Evolutionary conservation across 2,113 vertebrate species (phyloP).

Genomic region (Hippoglossus stenolepis): DNA sequence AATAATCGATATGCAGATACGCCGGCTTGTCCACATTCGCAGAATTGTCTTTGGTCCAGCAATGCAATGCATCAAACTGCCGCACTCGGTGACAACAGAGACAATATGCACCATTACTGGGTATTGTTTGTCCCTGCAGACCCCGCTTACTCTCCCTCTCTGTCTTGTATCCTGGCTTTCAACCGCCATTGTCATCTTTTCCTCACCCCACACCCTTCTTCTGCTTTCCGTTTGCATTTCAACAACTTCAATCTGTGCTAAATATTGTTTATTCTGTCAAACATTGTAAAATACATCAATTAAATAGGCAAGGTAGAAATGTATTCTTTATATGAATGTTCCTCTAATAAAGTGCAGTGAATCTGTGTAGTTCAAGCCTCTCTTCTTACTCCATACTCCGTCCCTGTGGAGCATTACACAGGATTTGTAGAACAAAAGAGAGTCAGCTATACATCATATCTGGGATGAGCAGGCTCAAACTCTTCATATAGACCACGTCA

Average conservation of each 20-base stretch:
- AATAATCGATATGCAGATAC: conserved; percentile 77
- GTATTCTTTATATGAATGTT: not conserved
- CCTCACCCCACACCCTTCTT: not conserved
- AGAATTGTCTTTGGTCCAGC: conserved; percentile 65
- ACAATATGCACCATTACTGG: conserved; percentile 55
- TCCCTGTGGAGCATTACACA: conserved; percentile 38
- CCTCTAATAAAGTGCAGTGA: conserved; percentile 12
- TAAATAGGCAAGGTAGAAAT: not conserved
- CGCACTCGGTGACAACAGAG: conserved; percentile 52
- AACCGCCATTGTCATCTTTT: not conserved
- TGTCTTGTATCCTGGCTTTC: not conserved
- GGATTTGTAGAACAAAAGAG: conserved; percentile 63
- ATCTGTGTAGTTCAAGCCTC: conserved; percentile 31
- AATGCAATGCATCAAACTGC: conserved; percentile 66
- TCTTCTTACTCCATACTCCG: conserved; percentile 5
- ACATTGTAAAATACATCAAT: not conserved
- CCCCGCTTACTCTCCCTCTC: not conserved
- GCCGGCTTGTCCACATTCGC: conserved; percentile 41
- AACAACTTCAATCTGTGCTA: not conserved
- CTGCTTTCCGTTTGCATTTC: not conserved
- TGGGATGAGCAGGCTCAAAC: conserved; percentile 43
- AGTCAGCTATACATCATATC: conserved; percentile 61
- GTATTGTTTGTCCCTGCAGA: conserved; percentile 38
- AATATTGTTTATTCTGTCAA: not conserved
- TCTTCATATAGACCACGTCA: conserved; percentile 22